Base-by-base conservation (phyloP, 2,113 vertebrate genomes). In the Sialia sialis region DNA sequence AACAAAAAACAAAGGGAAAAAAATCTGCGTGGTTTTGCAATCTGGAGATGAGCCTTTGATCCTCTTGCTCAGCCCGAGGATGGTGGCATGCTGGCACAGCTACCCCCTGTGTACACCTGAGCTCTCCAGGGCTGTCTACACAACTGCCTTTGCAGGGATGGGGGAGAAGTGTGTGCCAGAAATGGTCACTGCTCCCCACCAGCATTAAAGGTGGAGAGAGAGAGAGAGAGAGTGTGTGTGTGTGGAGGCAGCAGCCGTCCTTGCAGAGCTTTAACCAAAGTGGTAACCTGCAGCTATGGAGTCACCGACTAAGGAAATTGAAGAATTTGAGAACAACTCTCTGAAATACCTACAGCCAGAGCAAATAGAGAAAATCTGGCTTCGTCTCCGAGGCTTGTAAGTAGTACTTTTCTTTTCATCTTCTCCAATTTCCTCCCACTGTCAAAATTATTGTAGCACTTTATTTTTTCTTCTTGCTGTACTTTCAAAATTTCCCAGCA, bases 351-450 rank as follows among this genome's bases (percentile, higher is more conserved):
- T 99, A 27, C 99, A 99, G 93, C 99, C 99, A 0, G 99, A 99
- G 83, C 99, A 99, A 97, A 99, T 99, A 62, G 99, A 99, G 98
- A 99, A 99, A 97, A 99, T 99, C 96, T 99, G 99, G 99, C 99
- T 99, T 79, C 97, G 99, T 69, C 99, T 99, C 87, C 98, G 99
- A 69, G 99, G 99, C 98, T 98, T 99, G 99, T 99, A 97, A 99
- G 99, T 99, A 98, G 46, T 64, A 74, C 54, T 72, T 49, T 55
- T 74, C 34, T 73, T 66, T 44, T 39, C 3, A 41, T 86, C 60
- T 54, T 32, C 29, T 63, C 70, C 66, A 11, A 2, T 87, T 78
- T 87, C 52, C 49, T 86, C 30, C 26, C 58, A n/a, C 38, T 77
- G 86, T 67, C n/a, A 38, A 69, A 90, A 68, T 70, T 56, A 34